These are phyloP conservation scores for Aegotheles bennettii DNA, from an alignment of 2,113 vertebrate genomes.

Conservation along the genomic window DNA sequence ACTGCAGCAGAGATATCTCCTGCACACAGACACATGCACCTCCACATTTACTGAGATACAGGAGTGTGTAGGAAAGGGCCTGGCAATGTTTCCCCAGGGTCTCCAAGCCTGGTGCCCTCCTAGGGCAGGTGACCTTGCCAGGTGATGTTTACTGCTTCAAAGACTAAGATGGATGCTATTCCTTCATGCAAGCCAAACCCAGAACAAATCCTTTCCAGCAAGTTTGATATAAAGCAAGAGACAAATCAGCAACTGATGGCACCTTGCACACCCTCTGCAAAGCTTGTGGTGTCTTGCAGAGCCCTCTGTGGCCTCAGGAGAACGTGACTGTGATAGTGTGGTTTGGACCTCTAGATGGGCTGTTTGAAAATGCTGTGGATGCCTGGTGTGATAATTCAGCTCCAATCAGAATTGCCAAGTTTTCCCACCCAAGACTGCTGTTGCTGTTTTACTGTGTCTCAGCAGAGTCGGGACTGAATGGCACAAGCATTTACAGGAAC, in stretches of 20 bases:
- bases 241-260: neutral
- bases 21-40: fast-evolving
- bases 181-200: neutral
- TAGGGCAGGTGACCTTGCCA: neutral
- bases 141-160: neutral
- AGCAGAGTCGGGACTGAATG: neutral
- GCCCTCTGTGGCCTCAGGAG: neutral
- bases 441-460: neutral
- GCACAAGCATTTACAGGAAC: neutral
- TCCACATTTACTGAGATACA: fast-evolving
- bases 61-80: neutral
- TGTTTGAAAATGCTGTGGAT: neutral
- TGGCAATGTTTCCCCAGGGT: fast-evolving
- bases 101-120: neutral
- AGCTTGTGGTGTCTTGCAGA: neutral
- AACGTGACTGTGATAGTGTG: no score
- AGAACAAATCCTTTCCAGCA: neutral
- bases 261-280: neutral
- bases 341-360: neutral
- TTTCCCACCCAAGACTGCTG: neutral
- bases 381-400: neutral
- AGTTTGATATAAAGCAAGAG: neutral
- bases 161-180: neutral
- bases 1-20: neutral
- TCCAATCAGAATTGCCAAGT: neutral